These are phyloP conservation scores for Craseonycteris thonglongyai DNA, from an alignment of 2,113 vertebrate genomes.

Conservation along the genomic window DNA sequence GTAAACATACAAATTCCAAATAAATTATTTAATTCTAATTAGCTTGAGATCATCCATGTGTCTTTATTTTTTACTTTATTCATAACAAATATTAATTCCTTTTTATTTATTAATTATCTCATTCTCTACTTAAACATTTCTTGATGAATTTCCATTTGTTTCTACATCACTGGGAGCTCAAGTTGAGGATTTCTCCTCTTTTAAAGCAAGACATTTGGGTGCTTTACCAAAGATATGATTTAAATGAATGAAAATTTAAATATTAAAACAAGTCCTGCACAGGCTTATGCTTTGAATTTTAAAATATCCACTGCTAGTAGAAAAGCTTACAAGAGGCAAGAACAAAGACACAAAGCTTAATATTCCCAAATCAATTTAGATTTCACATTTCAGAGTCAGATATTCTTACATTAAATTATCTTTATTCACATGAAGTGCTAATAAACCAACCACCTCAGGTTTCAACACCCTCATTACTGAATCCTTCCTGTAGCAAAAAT, in stretches of 20 bases:
- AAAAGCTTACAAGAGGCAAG: neutral
- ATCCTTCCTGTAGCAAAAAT: neutral
- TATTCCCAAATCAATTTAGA: neutral
- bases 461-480: neutral
- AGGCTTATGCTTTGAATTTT: neutral
- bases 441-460: neutral
- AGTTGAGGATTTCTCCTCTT: neutral
- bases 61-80: neutral
- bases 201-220: neutral
- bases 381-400: neutral
- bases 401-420: neutral
- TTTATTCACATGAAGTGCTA: neutral
- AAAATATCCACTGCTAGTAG: neutral
- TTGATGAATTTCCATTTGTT: neutral
- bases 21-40: neutral
- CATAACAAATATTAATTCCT: neutral
- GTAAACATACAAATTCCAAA: neutral
- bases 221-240: neutral
- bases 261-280: neutral
- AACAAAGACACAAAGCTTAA: neutral
- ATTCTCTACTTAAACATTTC: neutral
- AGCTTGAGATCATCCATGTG: neutral
- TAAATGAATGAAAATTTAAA: neutral
- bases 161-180: neutral
- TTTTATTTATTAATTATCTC: neutral